Base-by-base conservation (phyloP, 2,113 vertebrate species). In the Thryonomys swinderianus region DNA sequence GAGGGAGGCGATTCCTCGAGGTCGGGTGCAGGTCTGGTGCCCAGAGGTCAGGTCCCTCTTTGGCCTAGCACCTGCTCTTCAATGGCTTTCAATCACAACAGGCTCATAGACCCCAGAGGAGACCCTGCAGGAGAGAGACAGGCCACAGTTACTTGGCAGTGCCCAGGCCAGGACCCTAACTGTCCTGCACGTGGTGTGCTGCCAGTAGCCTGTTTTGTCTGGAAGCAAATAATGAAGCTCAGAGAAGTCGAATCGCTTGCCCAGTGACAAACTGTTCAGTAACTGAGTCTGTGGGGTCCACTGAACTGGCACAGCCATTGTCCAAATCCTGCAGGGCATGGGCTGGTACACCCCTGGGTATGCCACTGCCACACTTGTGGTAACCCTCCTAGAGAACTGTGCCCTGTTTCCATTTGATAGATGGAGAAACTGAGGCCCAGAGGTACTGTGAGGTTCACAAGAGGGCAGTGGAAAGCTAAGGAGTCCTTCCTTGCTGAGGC, bases 41-140 rank as follows among this genome's bases (percentile, higher is more conserved):
- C 86, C 59, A 0, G 21, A 61, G 34, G 59, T 83, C 53, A 94
- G 97, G 94, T 96, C 95, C 95, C 96, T 98, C 97, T 97, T 91
- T 94, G 96, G 97, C 89, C 97, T 95, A 96, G 96, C 96, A 98
- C 95, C 97, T 88, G 96, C 97, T 98, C 98, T 97, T 99, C 99
- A 99, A 97, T 99, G 99, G 98, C 99, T 99, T 98, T 99, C 99
- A 64, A 99, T 99, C 97, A 99, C 99, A 45, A 99, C 99, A 11
- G 99, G 99, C 98, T 99, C 99, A 21, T 99, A 99, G 96, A 99
- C 98, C 92, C 99, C 99, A 53, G 99, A 99, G 37, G 99, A 99
- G 97, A 99, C 99, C 98, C 99, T 99, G 98, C 5, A 17, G 87
- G 95, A 94, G 66, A 93, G 16, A 85, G 48, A 80, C 1, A 79